Evolutionary conservation across 2,888 invertebrate species (phyloP).

Genomic region (Erebia epiphron): DNA sequence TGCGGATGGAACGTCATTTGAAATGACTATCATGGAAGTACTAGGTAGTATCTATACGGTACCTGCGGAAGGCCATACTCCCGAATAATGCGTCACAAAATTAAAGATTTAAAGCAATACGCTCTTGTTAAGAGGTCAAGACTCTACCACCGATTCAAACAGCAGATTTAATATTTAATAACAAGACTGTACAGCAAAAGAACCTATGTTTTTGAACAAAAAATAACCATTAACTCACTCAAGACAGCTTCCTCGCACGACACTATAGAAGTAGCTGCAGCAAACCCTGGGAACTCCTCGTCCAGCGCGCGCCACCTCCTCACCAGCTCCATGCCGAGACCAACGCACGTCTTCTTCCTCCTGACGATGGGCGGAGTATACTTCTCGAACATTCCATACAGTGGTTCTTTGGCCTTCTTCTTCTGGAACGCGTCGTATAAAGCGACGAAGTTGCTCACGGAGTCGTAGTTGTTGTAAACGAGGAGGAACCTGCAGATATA

Average conservation of each 20-base stretch:
- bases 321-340: slow-evolving; percentile 91
- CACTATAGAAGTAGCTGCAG: slow-evolving; percentile 84
- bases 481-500: slow-evolving; percentile 80
- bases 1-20: no score
- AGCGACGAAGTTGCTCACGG: slow-evolving; percentile 91
- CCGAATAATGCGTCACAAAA: no score
- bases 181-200: no score
- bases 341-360: slow-evolving; percentile 94
- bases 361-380: slow-evolving; percentile 91
- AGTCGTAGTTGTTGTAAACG: slow-evolving; percentile 94
- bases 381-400: slow-evolving; percentile 88
- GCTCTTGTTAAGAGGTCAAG: no score
- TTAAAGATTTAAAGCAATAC: no score
- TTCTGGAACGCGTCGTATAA: slow-evolving; percentile 85
- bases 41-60: no score
- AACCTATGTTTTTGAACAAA: no score
- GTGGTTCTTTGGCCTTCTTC: slow-evolving; percentile 80
- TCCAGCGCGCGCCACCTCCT: slow-evolving; percentile 84
- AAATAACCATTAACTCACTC: neutral
- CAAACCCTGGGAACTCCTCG: slow-evolving; percentile 85
- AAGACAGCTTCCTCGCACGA: slow-evolving; percentile 93
- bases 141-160: no score
- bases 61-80: no score
- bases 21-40: no score
- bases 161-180: no score